Conservation (phyloP, 2,797 vertebrate genomes). For the Bucorvus abyssinicus region DNA sequence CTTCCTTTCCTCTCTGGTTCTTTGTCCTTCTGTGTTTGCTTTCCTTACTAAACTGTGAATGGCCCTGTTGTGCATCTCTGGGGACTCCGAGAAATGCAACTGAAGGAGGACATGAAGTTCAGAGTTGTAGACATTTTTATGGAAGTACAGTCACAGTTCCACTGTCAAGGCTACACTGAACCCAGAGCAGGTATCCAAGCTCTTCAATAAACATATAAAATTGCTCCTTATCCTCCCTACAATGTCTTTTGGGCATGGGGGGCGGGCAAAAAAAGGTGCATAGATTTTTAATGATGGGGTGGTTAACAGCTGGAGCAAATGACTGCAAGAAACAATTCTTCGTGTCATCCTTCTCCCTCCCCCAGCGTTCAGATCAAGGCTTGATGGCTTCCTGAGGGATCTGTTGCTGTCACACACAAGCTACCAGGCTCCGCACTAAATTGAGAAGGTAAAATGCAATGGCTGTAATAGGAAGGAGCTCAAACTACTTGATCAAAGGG, state of each 20-base stretch:
- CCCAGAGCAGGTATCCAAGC: background rate
- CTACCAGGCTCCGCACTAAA: background rate
- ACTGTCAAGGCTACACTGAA: background rate
- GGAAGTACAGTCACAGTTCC: background rate
- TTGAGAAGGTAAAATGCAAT: background rate
- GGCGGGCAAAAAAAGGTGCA: background rate
- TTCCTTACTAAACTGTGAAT: background rate
- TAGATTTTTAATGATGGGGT: background rate
- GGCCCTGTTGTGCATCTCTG: background rate
- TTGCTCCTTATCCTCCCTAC: background rate
- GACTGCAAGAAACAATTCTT: background rate
- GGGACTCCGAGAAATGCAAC: background rate
- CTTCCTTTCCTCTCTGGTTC: background rate
- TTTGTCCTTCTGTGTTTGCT: background rate
- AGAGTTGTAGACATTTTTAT: background rate
- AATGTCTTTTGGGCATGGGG: fast-evolving
- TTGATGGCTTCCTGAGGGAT: background rate
- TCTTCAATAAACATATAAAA: background rate
- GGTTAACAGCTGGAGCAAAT: background rate
- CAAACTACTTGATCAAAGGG: background rate
- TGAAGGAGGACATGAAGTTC: background rate
- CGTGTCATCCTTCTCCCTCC: background rate
- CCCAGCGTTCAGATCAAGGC: background rate
- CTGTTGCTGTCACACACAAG: background rate
- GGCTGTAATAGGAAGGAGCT: background rate